These are phyloP conservation scores for Platycercus adscitus DNA, from an alignment of 2,113 vertebrate species.

Conservation along the genomic window DNA sequence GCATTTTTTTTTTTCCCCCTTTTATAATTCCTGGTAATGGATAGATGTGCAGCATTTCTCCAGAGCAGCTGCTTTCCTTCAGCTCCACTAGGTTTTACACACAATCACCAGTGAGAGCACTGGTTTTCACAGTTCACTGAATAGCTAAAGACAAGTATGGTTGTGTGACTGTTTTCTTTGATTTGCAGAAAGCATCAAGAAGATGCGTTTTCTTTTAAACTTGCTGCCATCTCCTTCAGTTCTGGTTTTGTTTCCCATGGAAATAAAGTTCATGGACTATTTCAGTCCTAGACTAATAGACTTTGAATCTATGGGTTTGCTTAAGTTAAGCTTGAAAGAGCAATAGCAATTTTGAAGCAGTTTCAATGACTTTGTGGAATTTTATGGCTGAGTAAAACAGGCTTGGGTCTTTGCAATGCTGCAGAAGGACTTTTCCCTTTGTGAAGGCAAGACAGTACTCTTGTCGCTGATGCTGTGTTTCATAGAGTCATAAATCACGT, in stretches of 20 bases:
- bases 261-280: not conserved
- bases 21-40: not conserved
- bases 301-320: not conserved
- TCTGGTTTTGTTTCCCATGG: not conserved
- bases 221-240: not conserved
- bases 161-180: not conserved
- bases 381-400: not conserved
- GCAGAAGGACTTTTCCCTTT: not conserved
- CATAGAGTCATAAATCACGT: not conserved
- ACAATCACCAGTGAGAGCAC: not conserved
- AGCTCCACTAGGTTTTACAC: not conserved
- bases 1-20: not conserved
- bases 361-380: not conserved
- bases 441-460: not conserved
- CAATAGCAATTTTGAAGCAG: not conserved
- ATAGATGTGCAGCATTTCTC: not conserved
- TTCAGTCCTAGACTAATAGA: not conserved
- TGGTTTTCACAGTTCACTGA: not conserved
- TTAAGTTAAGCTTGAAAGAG: not conserved
- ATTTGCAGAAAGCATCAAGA: not conserved
- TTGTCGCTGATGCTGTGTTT: not conserved
- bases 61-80: not conserved
- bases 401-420: not conserved
- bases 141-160: not conserved
- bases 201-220: not conserved